phyloP scores from a whole-genome alignment of 2,888 invertebrate genomes.

The Melangyna quadrimaculata region DNA sequence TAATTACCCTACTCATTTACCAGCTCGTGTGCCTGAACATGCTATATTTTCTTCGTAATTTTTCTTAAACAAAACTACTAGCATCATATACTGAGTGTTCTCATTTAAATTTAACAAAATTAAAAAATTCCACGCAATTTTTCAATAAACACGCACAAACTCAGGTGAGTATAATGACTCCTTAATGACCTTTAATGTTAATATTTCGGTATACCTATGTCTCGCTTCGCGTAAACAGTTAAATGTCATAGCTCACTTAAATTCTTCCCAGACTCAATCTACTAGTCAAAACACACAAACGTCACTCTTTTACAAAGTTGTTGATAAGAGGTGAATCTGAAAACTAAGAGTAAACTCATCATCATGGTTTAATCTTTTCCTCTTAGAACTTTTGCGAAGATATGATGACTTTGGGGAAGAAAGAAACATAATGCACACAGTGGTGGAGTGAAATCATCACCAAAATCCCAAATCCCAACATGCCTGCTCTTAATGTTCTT shows the following conservation, averaged over 20 bases:
- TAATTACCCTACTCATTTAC: background rate
- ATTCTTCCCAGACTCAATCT: background rate
- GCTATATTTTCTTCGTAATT: background rate
- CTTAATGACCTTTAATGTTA: background rate
- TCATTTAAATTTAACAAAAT: background rate
- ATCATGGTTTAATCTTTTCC: background rate
- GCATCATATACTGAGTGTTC: background rate
- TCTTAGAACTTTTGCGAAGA: background rate
- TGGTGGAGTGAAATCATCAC: background rate
- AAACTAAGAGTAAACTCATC: background rate
- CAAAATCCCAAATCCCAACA: background rate
- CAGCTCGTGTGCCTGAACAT: background rate
- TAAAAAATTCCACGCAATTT: background rate
- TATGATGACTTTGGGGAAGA: background rate
- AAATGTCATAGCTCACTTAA: background rate
- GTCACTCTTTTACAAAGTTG: background rate
- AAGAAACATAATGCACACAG: slow-evolving; percentile 4
- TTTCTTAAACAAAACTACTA: background rate
- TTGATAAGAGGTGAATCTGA: background rate
- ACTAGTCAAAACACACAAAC: slow-evolving; percentile 3
- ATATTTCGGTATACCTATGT: background rate
- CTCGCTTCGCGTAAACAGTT: background rate
- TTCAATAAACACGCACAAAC: background rate
- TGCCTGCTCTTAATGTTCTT: background rate
- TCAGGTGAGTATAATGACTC: background rate